Evolutionary conservation across 1,140 invertebrate genomes (phyloP), one percentile per base, ranked within the genome.

Genomic region (Rhagoletis pomonella): DNA sequence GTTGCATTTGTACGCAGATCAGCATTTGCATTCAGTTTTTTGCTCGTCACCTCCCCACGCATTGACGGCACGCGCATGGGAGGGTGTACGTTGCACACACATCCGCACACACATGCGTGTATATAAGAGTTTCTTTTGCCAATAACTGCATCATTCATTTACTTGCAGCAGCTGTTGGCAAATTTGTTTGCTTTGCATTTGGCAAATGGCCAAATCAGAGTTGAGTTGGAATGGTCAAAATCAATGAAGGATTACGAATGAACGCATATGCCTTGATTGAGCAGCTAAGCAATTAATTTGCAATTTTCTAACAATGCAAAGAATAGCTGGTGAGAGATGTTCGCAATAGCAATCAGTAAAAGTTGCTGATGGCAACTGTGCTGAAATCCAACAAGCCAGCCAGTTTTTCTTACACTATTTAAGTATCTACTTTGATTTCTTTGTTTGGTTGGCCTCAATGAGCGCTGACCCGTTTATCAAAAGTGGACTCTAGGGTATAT

Each of bases 211-310:
- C 73, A 81, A 81, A 81, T 50, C 44, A 50, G 19, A 81, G n/a
- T 2, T 2, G 2, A 55, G 5, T n/a, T 55, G 47, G 73, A 55
- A 50, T 19, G 73, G 73, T 81, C 9, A 17, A 81, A 81, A 81
- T 58, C 73, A 50, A 81, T n/a, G 73, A 29, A 81, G 47, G 47
- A 81, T 55, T 81, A 55, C 73, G 73, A 4, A 29, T 7, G 64
- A n/a, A 47, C n/a, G 69, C 44, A n/a, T 12, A 42, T 39, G 64
- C 5, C 64, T 39, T 67, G 69, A 73, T 50, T 50, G 69, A 77
- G 47, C 73, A 81, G n/a, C 73, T 55, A 81, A 81, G 73, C 73
- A 81, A 81, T 81, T 81, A 81, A 81, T 81, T 81, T 81, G 73
- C 73, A 81, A 81, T 81, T 81, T 81, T 81, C 73, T 81, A 17